Base-by-base conservation (phyloP, 1,140 invertebrate species). In the Protaetia brevitarsis region DNA sequence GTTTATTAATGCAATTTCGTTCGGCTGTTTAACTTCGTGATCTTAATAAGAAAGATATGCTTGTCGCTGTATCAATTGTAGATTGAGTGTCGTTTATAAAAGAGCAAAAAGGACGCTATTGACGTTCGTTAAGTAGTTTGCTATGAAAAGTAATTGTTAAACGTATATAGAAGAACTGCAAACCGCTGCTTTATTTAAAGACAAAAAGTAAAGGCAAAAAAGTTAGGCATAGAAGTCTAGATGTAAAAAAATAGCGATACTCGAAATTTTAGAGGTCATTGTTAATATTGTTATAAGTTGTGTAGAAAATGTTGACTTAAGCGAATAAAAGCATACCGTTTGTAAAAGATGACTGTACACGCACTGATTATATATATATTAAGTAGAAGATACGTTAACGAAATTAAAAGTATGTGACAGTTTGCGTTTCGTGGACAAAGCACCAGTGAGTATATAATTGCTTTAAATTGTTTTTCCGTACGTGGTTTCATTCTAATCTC, bases 211-310 rank as follows among this genome's bases (percentile, higher is more conserved):
- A 45, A 45, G 23, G 41, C n/a, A n/a, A 45, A 45, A 63, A 66
- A 41, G 56, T 37, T 41, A 51, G 37, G 60, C 41, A 16, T 30
- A 65, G 36, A 58, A 66, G n/a, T 28, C 57, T 57, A 59, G 37
- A 63, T 27, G 57, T 67, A 61, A 62, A 41, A 58, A 61, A 63
- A 66, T 68, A 73, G 71, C 71, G 69, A 69, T 69, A 69, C 69
- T 68, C 67, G 61, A 68, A 71, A 72, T 63, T 41, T 63, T 72
- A 74, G 71, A 73, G 71, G 72, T 77, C 70, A 74, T 77, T 77
- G 76, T 77, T 77, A 76, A 74, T 77, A 77, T 73, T 77, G 71
- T 69, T 30, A 68, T 76, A 77, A 76, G 74, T 36, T 71, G 68
- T 26, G 67, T 71, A 70, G 65, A 73, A 37, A 66, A 69, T 69